phyloP scores from a whole-genome alignment of 2,113 vertebrate species.

The Vombatus ursinus region DNA sequence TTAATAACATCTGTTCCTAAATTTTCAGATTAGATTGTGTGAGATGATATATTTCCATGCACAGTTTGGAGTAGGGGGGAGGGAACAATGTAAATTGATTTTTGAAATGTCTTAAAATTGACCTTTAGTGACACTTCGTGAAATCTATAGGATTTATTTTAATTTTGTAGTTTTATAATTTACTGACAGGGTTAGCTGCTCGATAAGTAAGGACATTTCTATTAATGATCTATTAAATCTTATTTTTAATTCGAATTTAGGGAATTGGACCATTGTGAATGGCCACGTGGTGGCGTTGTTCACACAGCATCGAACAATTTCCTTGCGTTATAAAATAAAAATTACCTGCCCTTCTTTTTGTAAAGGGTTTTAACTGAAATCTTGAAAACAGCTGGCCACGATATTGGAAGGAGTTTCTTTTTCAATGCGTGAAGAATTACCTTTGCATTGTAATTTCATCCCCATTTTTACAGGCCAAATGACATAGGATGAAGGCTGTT shows the following conservation, averaged over 20 bases:
- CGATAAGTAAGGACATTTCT: conserved; percentile 79
- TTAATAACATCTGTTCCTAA: conserved; percentile 52
- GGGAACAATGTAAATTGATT: conserved; percentile 20
- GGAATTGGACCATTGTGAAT: conserved; percentile 59
- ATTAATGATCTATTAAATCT: conserved; percentile 83
- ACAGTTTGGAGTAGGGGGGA: conserved; percentile 30
- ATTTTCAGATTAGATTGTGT: conserved; percentile 62
- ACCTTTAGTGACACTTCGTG: background rate
- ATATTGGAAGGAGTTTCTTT: conserved; percentile 83
- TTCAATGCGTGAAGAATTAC: conserved; percentile 82
- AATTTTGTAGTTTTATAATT: conserved; percentile 42
- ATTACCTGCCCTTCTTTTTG: conserved; percentile 85
- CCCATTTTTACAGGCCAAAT: conserved; percentile 98
- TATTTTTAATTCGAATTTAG: conserved; percentile 77
- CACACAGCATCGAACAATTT: conserved; percentile 89
- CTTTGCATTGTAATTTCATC: conserved; percentile 88
- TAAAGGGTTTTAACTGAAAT: conserved; percentile 83
- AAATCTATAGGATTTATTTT: conserved; percentile 10
- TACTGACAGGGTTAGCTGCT: conserved; percentile 69
- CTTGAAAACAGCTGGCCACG: conserved; percentile 86
- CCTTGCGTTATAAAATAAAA: conserved; percentile 83
- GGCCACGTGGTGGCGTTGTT: conserved; percentile 98
- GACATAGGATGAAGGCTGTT: conserved; percentile 99
- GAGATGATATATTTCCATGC: conserved; percentile 56
- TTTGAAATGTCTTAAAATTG: conserved; percentile 39